phyloP scores from a whole-genome alignment of 2,888 invertebrate genomes.

The Andrena dorsata region DNA sequence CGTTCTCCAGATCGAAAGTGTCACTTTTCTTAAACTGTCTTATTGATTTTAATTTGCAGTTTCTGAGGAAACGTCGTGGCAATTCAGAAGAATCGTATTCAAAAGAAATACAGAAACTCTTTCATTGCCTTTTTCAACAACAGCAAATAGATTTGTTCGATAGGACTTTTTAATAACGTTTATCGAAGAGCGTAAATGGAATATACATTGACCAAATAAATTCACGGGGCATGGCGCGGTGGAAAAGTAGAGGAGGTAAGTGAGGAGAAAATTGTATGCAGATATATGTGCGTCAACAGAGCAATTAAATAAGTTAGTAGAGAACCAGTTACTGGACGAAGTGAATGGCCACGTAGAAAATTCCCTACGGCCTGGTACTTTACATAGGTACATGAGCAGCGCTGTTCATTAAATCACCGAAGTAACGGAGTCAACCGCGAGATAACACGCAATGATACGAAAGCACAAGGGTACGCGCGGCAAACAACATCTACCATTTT shows the following conservation, averaged over 20 bases:
- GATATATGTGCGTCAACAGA: background rate
- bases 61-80: too few relatives aligned
- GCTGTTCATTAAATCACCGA: conserved; percentile 20
- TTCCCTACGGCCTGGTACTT: background rate
- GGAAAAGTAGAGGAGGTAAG: background rate
- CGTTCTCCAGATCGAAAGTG: background rate
- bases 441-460: conserved; percentile 15
- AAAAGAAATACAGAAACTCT: too few relatives aligned
- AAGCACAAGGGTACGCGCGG: background rate
- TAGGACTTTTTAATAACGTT: too few relatives aligned
- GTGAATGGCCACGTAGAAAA: background rate
- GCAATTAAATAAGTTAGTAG: conserved; percentile 14
- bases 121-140: too few relatives aligned
- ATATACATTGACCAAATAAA: too few relatives aligned
- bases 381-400: background rate
- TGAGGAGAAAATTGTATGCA: background rate
- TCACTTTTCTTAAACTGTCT: background rate
- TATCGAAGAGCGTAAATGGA: too few relatives aligned
- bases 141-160: too few relatives aligned
- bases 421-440: conserved; percentile 27
- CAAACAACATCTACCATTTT: background rate
- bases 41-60: too few relatives aligned
- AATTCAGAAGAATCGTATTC: too few relatives aligned
- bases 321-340: background rate
- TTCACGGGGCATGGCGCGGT: background rate